Evolutionary conservation across 2,888 invertebrate species (phyloP), one percentile per base, ranked within the genome.

Genomic region (Nomada flava): DNA sequence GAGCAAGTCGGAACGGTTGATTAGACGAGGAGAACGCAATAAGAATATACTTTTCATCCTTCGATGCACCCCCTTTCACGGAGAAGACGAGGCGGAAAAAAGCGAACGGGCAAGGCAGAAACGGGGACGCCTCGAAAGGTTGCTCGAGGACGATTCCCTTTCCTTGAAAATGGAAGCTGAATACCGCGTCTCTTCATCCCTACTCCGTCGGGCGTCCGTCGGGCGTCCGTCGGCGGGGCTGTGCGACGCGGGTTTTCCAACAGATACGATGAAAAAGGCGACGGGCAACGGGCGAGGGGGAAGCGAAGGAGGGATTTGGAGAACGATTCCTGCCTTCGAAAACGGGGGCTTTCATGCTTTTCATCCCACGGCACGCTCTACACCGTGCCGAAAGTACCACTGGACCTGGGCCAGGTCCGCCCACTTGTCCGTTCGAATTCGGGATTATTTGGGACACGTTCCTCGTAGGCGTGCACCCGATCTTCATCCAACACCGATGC

Each of bases 391-490:
- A 90, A 91, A 91, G 89, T 90, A 89, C 89, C 82, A 89, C 91
- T 92, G 92, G 92, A 91, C 90, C 76, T 77, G 85, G 88, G 92
- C 92, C 92, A 91, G 91, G 76, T 86, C 90, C 90, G 90, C 91
- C 91, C 88, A 91, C 90, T 91, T 91, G 91, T 91, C 90, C 91
- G 88, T 89, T 90, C 89, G 90, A 91, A 92, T 90, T 90, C 86
- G 73, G 76, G 90, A 91, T 89, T 92, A 92, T 91, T 91, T 90
- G 88, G 90, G 90, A 91, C 90, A 87, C 89, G 84, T 86, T 86
- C 89, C 89, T 86, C 88, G 85, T 89, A 91, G 91, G 88, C 91
- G 89, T 87, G 84, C 85, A 86, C 82, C 76, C 87, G 83, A 75
- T 82, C 72, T 86, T 83, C 83, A 75, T 65, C 86, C 80, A 83